These are phyloP conservation scores for Pelmatolapia mariae DNA, from an alignment of 2,113 vertebrate species.

Conservation along the genomic window DNA sequence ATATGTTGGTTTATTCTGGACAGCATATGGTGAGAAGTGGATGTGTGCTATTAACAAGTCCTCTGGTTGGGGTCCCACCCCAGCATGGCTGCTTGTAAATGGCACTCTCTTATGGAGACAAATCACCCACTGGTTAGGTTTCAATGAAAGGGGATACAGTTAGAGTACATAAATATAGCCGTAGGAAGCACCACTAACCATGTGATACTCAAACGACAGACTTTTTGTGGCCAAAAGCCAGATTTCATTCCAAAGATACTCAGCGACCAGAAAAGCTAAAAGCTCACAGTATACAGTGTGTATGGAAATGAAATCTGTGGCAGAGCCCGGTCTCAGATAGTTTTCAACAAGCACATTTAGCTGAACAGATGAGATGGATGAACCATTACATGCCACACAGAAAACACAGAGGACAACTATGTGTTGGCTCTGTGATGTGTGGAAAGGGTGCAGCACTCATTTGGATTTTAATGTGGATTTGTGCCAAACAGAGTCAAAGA, in stretches of 20 bases:
- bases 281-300: slow-evolving; percentile 21
- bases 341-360: slow-evolving; percentile 58
- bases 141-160: slow-evolving; percentile 71
- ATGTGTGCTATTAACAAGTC: slow-evolving; percentile 69
- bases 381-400: slow-evolving; percentile 12
- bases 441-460: not conserved
- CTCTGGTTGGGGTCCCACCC: slow-evolving; percentile 60
- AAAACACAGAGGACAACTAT: slow-evolving; percentile 27
- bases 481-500: slow-evolving; percentile 12
- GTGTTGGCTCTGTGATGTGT: not conserved
- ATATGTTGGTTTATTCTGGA: slow-evolving; percentile 52
- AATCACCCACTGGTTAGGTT: slow-evolving; percentile 63
- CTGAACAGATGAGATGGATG: slow-evolving; percentile 43
- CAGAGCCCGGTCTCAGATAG: slow-evolving; percentile 8
- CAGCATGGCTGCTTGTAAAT: slow-evolving; percentile 74
- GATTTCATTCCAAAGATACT: slow-evolving; percentile 39
- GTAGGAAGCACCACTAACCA: slow-evolving; percentile 61
- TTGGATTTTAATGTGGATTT: slow-evolving; percentile 1
- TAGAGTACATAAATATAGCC: slow-evolving; percentile 69
- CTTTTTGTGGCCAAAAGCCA: slow-evolving; percentile 47
- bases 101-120: slow-evolving; percentile 69
- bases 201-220: slow-evolving; percentile 53
- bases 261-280: slow-evolving; percentile 24
- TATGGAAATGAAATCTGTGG: slow-evolving; percentile 40
- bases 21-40: slow-evolving; percentile 69